A percentile compares a stretch with the other conserved stretches of the same genome.
These are phyloP conservation scores for Cirrhinus molitorella DNA, from an alignment of 2,797 vertebrate species.

Conservation along the genomic window DNA sequence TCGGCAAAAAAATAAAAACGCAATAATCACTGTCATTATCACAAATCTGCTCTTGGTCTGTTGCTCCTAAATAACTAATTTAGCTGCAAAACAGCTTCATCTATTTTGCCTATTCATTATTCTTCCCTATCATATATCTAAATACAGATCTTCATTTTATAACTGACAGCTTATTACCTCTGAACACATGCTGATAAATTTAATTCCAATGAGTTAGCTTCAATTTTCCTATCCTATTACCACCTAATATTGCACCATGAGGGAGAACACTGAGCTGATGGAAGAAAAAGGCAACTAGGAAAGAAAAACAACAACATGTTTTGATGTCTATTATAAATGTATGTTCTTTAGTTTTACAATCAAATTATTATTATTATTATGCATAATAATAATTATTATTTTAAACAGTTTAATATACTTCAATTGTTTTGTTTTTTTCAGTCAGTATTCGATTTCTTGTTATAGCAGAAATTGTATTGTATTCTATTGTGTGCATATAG, in stretches of 20 bases:
- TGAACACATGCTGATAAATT: constrained; percentile 86
- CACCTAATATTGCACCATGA: constrained; percentile 77
- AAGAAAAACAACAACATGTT: constrained; percentile 9
- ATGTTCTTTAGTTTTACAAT: constrained; percentile 8
- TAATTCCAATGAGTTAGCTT: constrained; percentile 84
- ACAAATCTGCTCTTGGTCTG: constrained; percentile 75
- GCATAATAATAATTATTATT: constrained; percentile 12
- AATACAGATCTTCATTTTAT: constrained; percentile 87
- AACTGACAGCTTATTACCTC: constrained; percentile 88
- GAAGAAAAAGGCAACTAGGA: constrained; percentile 17
- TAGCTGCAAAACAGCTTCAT: constrained; percentile 83
- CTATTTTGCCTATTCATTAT: constrained; percentile 84
- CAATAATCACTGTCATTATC: constrained; percentile 81
- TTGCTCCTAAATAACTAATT: constrained; percentile 84
- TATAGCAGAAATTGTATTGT: not conserved
- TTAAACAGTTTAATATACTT: not conserved
- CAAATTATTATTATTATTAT: constrained; percentile 10
- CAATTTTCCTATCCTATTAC: constrained; percentile 85
- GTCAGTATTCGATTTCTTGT: not conserved
- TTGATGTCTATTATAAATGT: constrained; percentile 2
- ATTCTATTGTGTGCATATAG: too few species aligned
- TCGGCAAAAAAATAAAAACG: constrained; percentile 74
- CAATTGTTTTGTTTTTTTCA: not conserved
- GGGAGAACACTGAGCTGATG: constrained; percentile 70
- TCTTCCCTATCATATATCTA: constrained; percentile 86